Base-by-base conservation (phyloP, 2,797 vertebrate genomes). In the Pagetopsis macropterus region DNA sequence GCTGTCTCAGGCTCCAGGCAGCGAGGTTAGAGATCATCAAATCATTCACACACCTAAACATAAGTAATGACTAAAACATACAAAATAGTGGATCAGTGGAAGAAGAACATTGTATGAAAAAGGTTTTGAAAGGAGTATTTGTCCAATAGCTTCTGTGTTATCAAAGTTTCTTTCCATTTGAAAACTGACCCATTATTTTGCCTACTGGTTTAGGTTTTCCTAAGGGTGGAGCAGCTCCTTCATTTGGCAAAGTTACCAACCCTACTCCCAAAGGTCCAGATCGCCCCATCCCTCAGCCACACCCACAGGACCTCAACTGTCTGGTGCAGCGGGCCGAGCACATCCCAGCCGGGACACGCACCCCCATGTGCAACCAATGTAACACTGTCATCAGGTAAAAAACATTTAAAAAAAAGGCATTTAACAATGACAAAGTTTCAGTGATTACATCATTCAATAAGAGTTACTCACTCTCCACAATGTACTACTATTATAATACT, bases 301-400 rank as follows among this genome's bases (percentile, higher is more conserved):
- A 94, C 66, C 95, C 95, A 0, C 87, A 93, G 33, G 96, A 97
- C 70, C 94, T 96, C 64, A 95, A 97, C 85, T 95, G 96, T 0
- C 78, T 99, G 80, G 96, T 99, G 85, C 97, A 99, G 89, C 94
- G 94, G 78, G 97, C 98, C 0, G 97, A 99, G 89, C 96, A 98
- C 83, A 97, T 99, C 80, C 97, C 97, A 0, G 97, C 97, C 0
- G 97, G 96, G 40, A 98, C 93, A 0, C 96, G 98, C 33, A 99
- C 98, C 3, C 98, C 98, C 0, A 96, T 98, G 96, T 99, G 98
- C 64, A 96, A 91, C 1, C 95, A 96, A 78, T 99, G 98, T 85
- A 95, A 96, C 90, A 95, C 92, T 64, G 95, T 98, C 83, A 99
- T 99, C 78, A 96, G 98, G 98, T 99, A 85, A 49, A 6, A 5